These are phyloP conservation scores for Megalurothrips usitatus DNA, from an alignment of 2,888 invertebrate genomes.

Conservation along the genomic window DNA sequence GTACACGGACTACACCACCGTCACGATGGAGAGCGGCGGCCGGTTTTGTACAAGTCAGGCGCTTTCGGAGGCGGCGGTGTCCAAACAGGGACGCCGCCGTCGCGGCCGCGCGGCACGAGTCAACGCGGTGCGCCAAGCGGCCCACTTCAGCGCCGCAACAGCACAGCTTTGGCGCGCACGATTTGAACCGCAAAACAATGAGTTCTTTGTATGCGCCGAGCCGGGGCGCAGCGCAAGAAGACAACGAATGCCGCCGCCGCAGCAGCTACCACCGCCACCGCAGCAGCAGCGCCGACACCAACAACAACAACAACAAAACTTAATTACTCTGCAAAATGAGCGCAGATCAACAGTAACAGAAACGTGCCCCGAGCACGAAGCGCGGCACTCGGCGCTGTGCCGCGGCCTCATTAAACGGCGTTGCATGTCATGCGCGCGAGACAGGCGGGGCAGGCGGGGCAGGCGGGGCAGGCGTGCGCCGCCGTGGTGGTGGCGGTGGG, in stretches of 20 bases:
- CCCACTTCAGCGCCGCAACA: neutral
- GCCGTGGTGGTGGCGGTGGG: no score
- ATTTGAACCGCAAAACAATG: constrained; percentile 11
- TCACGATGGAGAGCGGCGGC: neutral
- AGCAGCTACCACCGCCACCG: neutral
- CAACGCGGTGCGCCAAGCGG: no score
- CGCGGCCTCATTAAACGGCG: no score
- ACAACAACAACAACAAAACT: neutral
- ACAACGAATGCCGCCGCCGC: neutral
- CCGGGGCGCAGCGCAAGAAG: neutral
- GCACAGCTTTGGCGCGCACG: neutral
- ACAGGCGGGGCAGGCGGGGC: no score
- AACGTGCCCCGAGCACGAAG: neutral
- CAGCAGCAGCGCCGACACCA: neutral
- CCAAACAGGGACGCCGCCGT: neutral
- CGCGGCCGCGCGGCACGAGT: neutral
- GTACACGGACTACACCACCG: no score
- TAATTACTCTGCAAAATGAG: neutral
- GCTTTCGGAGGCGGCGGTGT: neutral
- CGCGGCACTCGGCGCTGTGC: no score
- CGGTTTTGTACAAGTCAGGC: neutral
- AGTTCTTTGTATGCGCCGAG: neutral
- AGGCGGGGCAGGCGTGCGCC: no score
- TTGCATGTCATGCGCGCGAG: no score
- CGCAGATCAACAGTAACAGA: neutral